These are phyloP conservation scores for Hecatera dysodea DNA, from an alignment of 2,888 invertebrate species.

Conservation along the genomic window DNA sequence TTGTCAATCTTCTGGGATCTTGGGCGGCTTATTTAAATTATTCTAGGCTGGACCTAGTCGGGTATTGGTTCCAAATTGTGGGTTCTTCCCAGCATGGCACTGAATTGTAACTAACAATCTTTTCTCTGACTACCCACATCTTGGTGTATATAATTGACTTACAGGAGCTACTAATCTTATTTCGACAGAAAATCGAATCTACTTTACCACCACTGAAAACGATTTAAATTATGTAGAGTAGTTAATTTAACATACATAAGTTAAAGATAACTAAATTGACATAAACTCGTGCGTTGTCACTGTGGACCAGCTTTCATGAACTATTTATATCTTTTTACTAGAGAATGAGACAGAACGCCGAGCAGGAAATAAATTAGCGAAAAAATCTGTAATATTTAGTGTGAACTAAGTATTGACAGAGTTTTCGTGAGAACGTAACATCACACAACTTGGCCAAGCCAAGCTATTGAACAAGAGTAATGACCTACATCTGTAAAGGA, in stretches of 20 bases:
- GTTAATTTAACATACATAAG: not conserved
- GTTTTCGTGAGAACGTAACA: constrained; percentile 24
- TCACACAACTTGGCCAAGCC: constrained; percentile 54
- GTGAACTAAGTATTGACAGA: constrained; percentile 60
- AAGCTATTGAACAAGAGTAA: constrained; percentile 29
- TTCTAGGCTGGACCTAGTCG: constrained; percentile 50
- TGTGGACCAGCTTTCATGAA: not conserved
- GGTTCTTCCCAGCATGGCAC: constrained; percentile 5
- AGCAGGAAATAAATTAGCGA: constrained; percentile 1
- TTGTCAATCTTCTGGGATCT: constrained; percentile 9
- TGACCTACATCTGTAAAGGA: too few species aligned
- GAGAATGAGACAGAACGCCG: not conserved
- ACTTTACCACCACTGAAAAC: not conserved
- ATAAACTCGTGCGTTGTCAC: not conserved
- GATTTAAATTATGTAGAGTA: constrained; percentile 2
- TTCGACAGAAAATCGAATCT: not conserved
- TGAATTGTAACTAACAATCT: not conserved
- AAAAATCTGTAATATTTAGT: constrained; percentile 59
- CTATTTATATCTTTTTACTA: constrained; percentile 20
- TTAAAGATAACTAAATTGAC: constrained; percentile 3
- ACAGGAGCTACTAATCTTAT: not conserved
- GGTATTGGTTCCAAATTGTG: constrained; percentile 31
- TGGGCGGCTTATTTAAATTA: constrained; percentile 24
- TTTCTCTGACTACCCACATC: constrained; percentile 3
- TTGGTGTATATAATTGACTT: not conserved